Conservation (phyloP, 1,140 invertebrate species). For the Calephelis nemesis region DNA sequence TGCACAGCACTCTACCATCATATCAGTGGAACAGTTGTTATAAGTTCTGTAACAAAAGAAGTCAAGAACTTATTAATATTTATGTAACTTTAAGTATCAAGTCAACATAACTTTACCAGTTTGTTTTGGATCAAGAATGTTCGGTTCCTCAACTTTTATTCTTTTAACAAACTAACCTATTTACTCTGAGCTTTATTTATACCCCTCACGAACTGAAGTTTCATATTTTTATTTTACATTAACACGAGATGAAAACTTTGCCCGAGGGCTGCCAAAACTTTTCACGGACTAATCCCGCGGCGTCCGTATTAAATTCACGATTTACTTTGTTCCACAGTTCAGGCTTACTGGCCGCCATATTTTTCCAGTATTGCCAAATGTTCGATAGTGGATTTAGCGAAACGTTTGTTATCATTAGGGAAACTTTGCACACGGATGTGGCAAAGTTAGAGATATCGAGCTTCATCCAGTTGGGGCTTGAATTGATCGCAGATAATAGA, state of each 20-base stretch:
- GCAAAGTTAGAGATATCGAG: constrained; percentile 17
- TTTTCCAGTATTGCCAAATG: constrained; percentile 57
- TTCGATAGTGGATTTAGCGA: constrained; percentile 57
- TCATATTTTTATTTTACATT: constrained; percentile 61
- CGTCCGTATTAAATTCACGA: constrained; percentile 64
- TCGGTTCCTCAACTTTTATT: background rate
- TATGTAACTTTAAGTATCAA: no score
- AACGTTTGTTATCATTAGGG: constrained; percentile 65
- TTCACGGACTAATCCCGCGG: constrained; percentile 62
- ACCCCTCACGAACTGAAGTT: constrained; percentile 38
- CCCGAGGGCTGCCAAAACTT: constrained; percentile 50
- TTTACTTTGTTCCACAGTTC: constrained; percentile 66
- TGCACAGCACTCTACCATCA: no score
- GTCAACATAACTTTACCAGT: no score
- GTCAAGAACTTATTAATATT: no score
- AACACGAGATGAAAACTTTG: constrained; percentile 68
- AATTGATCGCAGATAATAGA: constrained; percentile 1
- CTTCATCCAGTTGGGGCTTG: constrained; percentile 8
- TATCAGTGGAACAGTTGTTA: no score
- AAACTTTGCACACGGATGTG: constrained; percentile 7
- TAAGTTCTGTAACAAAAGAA: no score
- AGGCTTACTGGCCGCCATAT: constrained; percentile 59
- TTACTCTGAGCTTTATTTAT: constrained; percentile 6
- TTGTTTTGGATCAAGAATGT: no score
- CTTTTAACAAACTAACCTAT: background rate